A percentile compares a stretch with the other conserved stretches of the same genome.
Conservation (phyloP, 2,888 invertebrate species). For the Tipula lateralis region DNA sequence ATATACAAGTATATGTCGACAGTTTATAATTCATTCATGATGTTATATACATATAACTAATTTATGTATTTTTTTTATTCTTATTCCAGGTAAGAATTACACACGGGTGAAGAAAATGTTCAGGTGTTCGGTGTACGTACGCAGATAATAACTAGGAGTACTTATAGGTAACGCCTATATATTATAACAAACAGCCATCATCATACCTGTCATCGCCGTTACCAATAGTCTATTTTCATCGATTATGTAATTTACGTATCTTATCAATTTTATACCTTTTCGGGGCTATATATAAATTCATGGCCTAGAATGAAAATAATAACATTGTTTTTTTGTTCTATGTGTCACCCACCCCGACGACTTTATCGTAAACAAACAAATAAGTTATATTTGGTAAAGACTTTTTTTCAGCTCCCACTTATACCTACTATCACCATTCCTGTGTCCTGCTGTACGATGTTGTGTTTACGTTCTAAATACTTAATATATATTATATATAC, state of each 20-base stretch:
- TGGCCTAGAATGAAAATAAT: not conserved
- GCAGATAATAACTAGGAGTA: not conserved
- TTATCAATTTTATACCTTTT: not conserved
- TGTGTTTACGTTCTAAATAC: not conserved
- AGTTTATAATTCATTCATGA: not conserved
- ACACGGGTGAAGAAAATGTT: not conserved
- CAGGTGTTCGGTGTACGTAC: not conserved
- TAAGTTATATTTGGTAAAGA: not conserved
- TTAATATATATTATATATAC: not conserved
- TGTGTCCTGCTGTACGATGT: not conserved
- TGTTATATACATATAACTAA: not conserved
- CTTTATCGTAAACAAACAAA: not conserved
- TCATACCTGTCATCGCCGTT: not conserved
- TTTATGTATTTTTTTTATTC: not conserved
- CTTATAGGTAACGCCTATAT: not conserved
- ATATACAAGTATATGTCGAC: not conserved
- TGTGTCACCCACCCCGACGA: not conserved
- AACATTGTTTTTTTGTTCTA: not conserved
- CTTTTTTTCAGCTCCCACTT: not conserved
- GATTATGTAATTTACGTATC: conserved; percentile 1
- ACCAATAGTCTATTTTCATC: not conserved
- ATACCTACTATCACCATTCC: too few relatives aligned
- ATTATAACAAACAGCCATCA: not conserved
- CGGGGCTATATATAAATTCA: not conserved
- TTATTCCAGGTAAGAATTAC: not conserved